Evolutionary conservation across 30 jellyfish, hydroid and myxozoan species (phyloP), one percentile per base, ranked within the genome.

Genomic region (Calvadosia cruxmelitensis): DNA sequence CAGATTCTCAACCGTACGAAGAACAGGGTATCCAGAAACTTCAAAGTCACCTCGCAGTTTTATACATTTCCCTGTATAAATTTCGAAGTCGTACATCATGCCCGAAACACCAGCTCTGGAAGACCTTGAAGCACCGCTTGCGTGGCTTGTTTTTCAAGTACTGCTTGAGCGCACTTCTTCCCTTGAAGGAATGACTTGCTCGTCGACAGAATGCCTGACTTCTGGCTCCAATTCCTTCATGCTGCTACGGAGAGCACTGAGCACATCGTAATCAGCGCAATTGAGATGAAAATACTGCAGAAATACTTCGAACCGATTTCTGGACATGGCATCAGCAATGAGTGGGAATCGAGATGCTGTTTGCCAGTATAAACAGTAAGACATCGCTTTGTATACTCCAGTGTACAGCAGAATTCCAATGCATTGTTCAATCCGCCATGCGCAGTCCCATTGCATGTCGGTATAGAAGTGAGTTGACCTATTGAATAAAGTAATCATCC

Each of bases 51-150:
- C 77, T 12, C 66, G 36, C 12, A 33, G 66, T 10, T 15, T 68
- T 42, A 68, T 68, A 1, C 61, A 10, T 24, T 34, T 68, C 15
- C 71, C 71, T 10, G 71, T 35, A 20, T 68, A 33, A 68, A 68
- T 67, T 67, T 67, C 71, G 24, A 64, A 68, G 29, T 68, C 77
- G 48, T 68, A 68, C 35, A 68, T 49, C 48, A 68, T 35, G 20
- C 77, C 77, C 3, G 77, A 68, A 1, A 68, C 24, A 34, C 33
- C 77, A 30, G 77, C 34, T 34, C 77, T 68, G 34, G 71, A 68
- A 68, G 25, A 68, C 77, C 25, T 32, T 68, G 16, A 35, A 33
- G 2, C 70, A 64, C 77, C 77, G 26, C 3, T n/a, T n/a, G n/a
- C n/a, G n/a, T n/a, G n/a, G n/a, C n/a, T n/a, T n/a, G n/a, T n/a